Conservation (phyloP, 2,797 vertebrate species). For the Chloroceryle amazona region DNA sequence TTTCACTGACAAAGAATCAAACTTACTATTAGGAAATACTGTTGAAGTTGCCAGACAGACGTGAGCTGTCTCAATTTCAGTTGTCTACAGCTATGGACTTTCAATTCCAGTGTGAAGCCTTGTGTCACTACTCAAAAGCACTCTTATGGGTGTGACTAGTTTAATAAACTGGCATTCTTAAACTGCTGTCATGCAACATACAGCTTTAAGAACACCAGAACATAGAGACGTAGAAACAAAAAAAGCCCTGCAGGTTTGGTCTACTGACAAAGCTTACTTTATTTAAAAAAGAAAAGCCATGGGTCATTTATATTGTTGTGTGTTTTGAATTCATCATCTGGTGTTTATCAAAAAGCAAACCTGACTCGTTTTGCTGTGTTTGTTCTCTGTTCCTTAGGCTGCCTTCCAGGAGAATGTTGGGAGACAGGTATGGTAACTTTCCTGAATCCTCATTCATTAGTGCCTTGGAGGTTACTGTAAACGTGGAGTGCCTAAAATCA, state of each 20-base stretch:
- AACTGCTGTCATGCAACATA: slow-evolving; percentile 19
- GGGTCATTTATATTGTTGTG: slow-evolving; percentile 76
- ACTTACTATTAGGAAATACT: not conserved
- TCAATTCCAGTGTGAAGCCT: not conserved
- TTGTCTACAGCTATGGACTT: not conserved
- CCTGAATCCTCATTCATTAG: slow-evolving; percentile 59
- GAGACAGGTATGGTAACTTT: slow-evolving; percentile 91
- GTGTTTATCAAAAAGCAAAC: slow-evolving; percentile 76
- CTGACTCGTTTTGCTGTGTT: slow-evolving; percentile 76
- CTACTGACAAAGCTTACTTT: slow-evolving; percentile 71
- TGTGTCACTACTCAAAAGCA: not conserved
- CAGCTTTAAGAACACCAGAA: slow-evolving; percentile 40
- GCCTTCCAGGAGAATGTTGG: slow-evolving; percentile 99
- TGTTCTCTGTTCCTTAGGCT: slow-evolving; percentile 88
- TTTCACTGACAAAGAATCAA: not conserved
- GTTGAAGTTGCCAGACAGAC: not conserved
- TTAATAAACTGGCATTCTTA: slow-evolving; percentile 56
- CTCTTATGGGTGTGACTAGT: slow-evolving; percentile 11
- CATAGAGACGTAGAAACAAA: slow-evolving; percentile 30
- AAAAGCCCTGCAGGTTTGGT: slow-evolving; percentile 51
- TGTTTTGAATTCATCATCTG: slow-evolving; percentile 75
- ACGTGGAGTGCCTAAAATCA: slow-evolving; percentile 32
- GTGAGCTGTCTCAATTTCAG: not conserved
- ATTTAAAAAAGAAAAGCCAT: slow-evolving; percentile 79
- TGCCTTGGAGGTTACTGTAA: slow-evolving; percentile 47